Evolutionary conservation across 2,888 invertebrate genomes (phyloP).

Genomic region (Lobophora halterata): DNA sequence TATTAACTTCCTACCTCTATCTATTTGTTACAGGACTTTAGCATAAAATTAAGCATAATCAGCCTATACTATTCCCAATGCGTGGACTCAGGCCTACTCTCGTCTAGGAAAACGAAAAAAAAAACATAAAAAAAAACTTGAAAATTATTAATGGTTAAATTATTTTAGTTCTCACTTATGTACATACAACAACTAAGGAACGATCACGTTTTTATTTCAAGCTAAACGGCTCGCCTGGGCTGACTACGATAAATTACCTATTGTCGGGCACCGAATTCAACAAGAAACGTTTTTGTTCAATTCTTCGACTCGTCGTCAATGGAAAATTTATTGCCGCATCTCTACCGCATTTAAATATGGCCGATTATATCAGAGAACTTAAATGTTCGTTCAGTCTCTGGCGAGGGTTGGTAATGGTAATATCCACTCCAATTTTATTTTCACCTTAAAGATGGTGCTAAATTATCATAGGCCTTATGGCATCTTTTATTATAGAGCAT

Average conservation of each 20-base stretch:
- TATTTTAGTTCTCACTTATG: too few relatives aligned
- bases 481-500: constrained; percentile 6
- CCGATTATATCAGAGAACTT: constrained; percentile 68
- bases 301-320: constrained; percentile 77
- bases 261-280: constrained; percentile 71
- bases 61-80: too few relatives aligned
- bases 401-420: constrained; percentile 59
- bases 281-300: constrained; percentile 77
- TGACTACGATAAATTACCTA: constrained; percentile 76
- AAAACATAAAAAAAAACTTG: too few relatives aligned
- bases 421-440: constrained; percentile 56
- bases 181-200: too few relatives aligned
- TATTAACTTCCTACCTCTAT: too few relatives aligned
- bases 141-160: too few relatives aligned
- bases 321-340: constrained; percentile 75
- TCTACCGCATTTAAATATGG: constrained; percentile 73
- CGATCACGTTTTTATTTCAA: constrained; percentile 59
- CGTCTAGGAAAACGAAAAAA: too few relatives aligned
- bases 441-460: constrained; percentile 39
- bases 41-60: too few relatives aligned
- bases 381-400: constrained; percentile 59
- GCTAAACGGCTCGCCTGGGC: constrained; percentile 51
- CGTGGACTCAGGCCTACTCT: too few relatives aligned
- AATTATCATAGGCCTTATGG: constrained; percentile 36
- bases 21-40: too few relatives aligned